Conservation (phyloP, 2,888 invertebrate species). For the Anodontia alba region DNA sequence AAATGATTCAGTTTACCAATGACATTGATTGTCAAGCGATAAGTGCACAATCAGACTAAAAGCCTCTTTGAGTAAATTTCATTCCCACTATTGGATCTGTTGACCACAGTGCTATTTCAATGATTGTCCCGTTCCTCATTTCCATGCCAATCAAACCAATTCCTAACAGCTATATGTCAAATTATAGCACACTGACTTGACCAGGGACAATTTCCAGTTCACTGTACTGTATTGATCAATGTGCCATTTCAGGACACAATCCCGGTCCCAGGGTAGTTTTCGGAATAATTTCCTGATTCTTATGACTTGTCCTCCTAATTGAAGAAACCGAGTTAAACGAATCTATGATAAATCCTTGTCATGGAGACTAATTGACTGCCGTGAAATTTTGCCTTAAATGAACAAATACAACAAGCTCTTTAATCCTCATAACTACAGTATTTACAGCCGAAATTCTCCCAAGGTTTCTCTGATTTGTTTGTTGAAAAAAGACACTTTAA, state of each 20-base stretch:
- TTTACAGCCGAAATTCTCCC: not conserved
- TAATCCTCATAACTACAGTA: not conserved
- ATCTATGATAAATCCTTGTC: not conserved
- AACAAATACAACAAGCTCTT: slow-evolving; percentile 1
- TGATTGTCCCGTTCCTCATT: slow-evolving; percentile 9
- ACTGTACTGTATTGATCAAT: not conserved
- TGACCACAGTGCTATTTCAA: slow-evolving; percentile 7
- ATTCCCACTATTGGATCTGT: not conserved
- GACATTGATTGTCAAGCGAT: slow-evolving; percentile 2
- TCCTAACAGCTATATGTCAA: slow-evolving; percentile 14
- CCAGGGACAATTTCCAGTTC: slow-evolving; percentile 6
- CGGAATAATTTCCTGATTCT: not conserved
- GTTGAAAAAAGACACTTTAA: too few species aligned
- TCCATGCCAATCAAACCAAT: slow-evolving; percentile 10
- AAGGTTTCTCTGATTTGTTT: too few species aligned
- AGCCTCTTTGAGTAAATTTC: slow-evolving; percentile 17
- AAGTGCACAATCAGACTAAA: slow-evolving; percentile 16
- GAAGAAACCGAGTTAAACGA: slow-evolving; percentile 6
- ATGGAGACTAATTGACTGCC: slow-evolving; percentile 1
- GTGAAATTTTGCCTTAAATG: not conserved
- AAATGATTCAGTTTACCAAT: not conserved
- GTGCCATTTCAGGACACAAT: not conserved
- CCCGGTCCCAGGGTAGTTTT: not conserved
- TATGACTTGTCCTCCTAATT: not conserved
- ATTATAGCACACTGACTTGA: not conserved